phyloP scores from a whole-genome alignment of 2,797 vertebrate genomes.

The Leuciscus waleckii region DNA sequence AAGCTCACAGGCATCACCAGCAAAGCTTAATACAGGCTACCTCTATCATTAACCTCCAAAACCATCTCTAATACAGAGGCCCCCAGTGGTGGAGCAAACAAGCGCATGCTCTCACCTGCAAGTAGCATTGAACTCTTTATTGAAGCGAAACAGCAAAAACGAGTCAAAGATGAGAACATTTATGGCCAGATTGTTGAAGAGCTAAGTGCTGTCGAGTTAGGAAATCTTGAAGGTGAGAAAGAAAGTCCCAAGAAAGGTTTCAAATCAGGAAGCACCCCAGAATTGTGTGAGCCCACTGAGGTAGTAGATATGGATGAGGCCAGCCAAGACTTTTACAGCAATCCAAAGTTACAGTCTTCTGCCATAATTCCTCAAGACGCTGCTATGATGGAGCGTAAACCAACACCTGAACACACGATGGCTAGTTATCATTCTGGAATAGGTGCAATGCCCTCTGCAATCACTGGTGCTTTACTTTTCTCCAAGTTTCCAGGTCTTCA shows the following conservation, averaged over 20 bases:
- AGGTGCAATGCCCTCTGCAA: constrained; percentile 79
- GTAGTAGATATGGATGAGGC: constrained; percentile 87
- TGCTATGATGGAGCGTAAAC: constrained; percentile 59
- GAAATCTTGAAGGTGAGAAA: constrained; percentile 88
- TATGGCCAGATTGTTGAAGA: constrained; percentile 98
- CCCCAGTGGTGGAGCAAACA: constrained; percentile 89
- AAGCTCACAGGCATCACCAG: constrained; percentile 87
- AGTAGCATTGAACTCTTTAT: constrained; percentile 96
- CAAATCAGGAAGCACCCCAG: constrained; percentile 79
- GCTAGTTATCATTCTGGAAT: constrained; percentile 73
- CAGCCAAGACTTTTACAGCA: constrained; percentile 79
- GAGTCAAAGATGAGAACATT: constrained; percentile 98
- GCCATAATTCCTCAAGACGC: constrained; percentile 76
- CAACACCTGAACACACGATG: constrained; percentile 76
- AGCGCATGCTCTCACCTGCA: constrained; percentile 96
- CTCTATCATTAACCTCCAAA: constrained; percentile 91
- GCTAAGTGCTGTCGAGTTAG: constrained; percentile 94
- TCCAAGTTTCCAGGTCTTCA: constrained; percentile 96
- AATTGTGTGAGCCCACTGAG: constrained; percentile 82
- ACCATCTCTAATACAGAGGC: constrained; percentile 89
- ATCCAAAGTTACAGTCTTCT: constrained; percentile 77
- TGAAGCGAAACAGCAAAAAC: constrained; percentile 97
- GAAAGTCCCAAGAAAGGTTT: constrained; percentile 81
- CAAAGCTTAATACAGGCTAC: constrained; percentile 90
- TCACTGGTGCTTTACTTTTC: constrained; percentile 83